phyloP scores from a whole-genome alignment of 2,888 invertebrate genomes.

The Xylota sylvarum region DNA sequence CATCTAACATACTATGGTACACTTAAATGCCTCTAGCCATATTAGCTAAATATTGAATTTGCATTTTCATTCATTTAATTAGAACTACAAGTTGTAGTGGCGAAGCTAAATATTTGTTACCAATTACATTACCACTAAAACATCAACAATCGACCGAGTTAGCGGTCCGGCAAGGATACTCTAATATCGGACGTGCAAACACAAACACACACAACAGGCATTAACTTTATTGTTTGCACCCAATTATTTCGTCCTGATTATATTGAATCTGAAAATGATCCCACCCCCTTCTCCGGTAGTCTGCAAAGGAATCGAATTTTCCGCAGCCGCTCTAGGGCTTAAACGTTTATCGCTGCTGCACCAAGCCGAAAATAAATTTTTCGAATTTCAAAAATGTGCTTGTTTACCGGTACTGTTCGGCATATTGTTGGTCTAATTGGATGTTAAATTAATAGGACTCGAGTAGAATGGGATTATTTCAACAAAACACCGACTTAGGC shows the following conservation, averaged over 20 bases:
- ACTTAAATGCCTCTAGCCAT: not conserved
- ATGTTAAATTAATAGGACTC: conserved; percentile 50
- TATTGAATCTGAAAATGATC: conserved; percentile 30
- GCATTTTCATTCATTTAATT: conserved; percentile 49
- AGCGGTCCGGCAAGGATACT: conserved; percentile 27
- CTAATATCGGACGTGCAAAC: not conserved
- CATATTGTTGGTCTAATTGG: conserved; percentile 47
- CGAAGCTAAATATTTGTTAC: conserved; percentile 54
- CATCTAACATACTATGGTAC: not conserved
- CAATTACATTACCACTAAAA: conserved; percentile 49
- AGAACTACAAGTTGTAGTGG: conserved; percentile 45
- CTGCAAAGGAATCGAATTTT: not conserved
- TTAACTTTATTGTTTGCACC: conserved; percentile 37
- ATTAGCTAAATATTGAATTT: conserved; percentile 17
- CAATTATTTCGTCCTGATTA: conserved; percentile 49
- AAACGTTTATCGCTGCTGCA: not conserved
- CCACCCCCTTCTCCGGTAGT: not conserved
- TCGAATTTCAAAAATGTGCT: not conserved
- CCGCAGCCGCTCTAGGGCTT: not conserved
- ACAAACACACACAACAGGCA: not conserved
- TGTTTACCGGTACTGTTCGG: not conserved
- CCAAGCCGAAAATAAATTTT: conserved; percentile 9
- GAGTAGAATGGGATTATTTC: conserved; percentile 28
- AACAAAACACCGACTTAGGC: conserved; percentile 12
- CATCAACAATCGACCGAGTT: conserved; percentile 18